Evolutionary conservation across 2,888 invertebrate genomes (phyloP), one percentile per base, ranked within the genome.

Genomic region (Macrophya annulata): DNA sequence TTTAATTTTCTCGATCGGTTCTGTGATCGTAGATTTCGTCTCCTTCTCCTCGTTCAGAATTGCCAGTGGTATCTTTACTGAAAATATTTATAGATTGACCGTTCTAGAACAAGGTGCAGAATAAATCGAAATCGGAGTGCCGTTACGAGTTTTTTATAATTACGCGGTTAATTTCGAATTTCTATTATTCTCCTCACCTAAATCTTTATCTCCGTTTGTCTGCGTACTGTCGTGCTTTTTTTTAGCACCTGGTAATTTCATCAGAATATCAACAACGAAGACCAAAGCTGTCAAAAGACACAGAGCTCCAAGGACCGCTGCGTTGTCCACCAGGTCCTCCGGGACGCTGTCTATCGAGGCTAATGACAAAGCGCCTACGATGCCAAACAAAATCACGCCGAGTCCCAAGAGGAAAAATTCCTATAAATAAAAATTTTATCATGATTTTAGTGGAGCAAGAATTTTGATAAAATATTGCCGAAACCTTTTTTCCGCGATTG

Each of bases 261-360:
- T 92, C 85, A 93, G 86, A 85, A 97, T 94, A 92, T 97, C 97
- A 51, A 96, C 91, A 45, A 97, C 94, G 93, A 97, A 97, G 1
- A 96, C 93, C 0, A 96, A 95, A 0, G 96, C 97, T 1, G 96
- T 96, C 1, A 96, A 89, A 37, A 97, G 93, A 2, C 96, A 96
- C 17, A 97, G 93, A 1, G 95, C 94, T 4, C 97, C 97, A 25
- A 97, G 94, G 17, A 97, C 95, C 0, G 96, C 96, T 0, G 96
- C 96, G 92, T 97, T 97, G 89, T 96, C 96, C 43, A 96, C 93
- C 88, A 97, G 93, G 85, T 95, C 95, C 15, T 94, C 94, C 0
- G 96, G 96, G 4, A 97, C 95, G 21, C 96, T 96, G 90, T 97
- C 97, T 89, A 97, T 93, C 4, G 97, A 96, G 4, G 96, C 96